Evolutionary conservation across 2,113 vertebrate species (phyloP).

Genomic region (Myanophis thanlyinensis): DNA sequence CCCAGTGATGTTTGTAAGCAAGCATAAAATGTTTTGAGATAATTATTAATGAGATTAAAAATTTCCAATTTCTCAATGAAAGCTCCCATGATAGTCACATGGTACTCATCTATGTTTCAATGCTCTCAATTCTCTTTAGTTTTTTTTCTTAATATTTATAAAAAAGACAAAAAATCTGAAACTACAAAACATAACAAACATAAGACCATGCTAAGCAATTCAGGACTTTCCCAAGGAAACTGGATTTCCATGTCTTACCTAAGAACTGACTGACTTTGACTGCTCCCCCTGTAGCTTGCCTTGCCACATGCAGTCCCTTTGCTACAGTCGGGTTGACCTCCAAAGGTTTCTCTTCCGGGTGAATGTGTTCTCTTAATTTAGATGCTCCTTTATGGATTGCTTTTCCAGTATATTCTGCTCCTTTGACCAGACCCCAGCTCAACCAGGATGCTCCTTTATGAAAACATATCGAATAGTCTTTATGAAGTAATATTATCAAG

Average conservation of each 20-base stretch:
- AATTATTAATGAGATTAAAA: neutral
- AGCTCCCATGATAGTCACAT: neutral
- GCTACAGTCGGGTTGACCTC: conserved; percentile 88
- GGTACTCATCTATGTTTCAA: neutral
- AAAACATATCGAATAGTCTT: neutral
- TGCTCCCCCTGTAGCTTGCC: conserved; percentile 93
- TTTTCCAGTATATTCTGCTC: conserved; percentile 92
- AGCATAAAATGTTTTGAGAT: neutral
- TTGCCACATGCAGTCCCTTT: conserved; percentile 89
- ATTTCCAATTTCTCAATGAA: neutral
- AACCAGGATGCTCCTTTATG: conserved; percentile 93
- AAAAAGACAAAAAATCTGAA: neutral
- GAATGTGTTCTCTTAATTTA: conserved; percentile 92
- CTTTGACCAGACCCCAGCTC: conserved; percentile 94
- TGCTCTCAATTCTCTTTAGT: neutral
- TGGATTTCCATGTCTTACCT: conserved; percentile 69
- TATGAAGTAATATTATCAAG: neutral
- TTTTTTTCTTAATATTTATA: neutral
- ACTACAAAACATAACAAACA: neutral
- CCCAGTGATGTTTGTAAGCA: neutral
- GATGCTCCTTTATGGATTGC: conserved; percentile 94
- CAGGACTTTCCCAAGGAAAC: neutral
- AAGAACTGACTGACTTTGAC: conserved; percentile 98
- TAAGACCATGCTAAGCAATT: neutral
- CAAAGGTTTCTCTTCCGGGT: conserved; percentile 90